Conservation (phyloP, 2,888 invertebrate species). For the Boloria selene region DNA sequence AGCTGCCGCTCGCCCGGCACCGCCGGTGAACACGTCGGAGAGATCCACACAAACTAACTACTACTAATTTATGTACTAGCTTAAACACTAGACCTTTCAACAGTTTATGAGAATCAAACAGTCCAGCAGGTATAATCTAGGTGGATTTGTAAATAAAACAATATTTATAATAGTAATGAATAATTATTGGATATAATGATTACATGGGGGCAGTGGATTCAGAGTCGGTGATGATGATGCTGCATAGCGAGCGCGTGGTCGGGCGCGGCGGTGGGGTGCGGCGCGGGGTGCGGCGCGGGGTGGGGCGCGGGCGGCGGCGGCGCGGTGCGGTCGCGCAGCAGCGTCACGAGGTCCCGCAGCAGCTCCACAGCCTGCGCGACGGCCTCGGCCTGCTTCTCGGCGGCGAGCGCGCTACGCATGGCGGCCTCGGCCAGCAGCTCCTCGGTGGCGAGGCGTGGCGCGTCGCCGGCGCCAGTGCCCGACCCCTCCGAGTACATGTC, state of each 20-base stretch:
- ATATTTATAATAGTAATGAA: not conserved
- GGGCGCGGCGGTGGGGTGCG: constrained; percentile 49
- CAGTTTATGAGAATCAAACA: too few species aligned
- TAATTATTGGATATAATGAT: not conserved
- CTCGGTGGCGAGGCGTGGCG: constrained; percentile 59
- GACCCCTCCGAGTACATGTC: constrained; percentile 69
- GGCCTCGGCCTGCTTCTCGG: constrained; percentile 74
- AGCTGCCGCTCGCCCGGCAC: not conserved
- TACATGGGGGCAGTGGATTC: constrained; percentile 1
- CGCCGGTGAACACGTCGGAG: not conserved
- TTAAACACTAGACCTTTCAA: too few species aligned
- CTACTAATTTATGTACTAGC: too few species aligned
- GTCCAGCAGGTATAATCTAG: not conserved
- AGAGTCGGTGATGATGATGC: constrained; percentile 45
- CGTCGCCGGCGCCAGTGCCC: constrained; percentile 43
- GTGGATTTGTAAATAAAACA: constrained; percentile 16
- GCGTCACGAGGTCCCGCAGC: constrained; percentile 66
- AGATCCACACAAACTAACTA: too few species aligned
- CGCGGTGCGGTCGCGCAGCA: constrained; percentile 84
- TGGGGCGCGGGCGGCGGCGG: constrained; percentile 45
- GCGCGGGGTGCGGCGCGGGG: constrained; percentile 54
- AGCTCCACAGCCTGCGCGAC: constrained; percentile 59
- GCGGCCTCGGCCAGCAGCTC: constrained; percentile 76
- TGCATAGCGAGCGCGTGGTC: constrained; percentile 54
- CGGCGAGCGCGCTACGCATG: constrained; percentile 73